Conservation (phyloP, 37 sponge, comb jelly and placozoan species). For the Axinella damicornis region DNA sequence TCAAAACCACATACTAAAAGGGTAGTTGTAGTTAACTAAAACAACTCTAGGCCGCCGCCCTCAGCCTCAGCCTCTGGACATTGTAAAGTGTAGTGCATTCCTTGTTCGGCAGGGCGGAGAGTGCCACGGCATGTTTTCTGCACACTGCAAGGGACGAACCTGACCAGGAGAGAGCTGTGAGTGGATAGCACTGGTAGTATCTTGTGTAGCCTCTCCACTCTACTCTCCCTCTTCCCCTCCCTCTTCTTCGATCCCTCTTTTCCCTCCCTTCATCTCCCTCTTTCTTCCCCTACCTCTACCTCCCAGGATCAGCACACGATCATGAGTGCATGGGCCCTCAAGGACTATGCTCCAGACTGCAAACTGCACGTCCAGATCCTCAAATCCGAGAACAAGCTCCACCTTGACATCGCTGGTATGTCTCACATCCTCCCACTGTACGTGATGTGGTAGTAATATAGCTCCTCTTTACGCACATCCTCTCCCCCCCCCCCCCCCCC, state of each 20-base stretch:
- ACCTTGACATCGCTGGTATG: slow-evolving; percentile 32
- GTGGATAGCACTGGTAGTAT: too few species aligned
- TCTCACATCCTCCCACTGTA: too few species aligned
- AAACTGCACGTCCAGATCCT: slow-evolving; percentile 79
- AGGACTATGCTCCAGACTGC: slow-evolving; percentile 40
- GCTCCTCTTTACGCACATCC: too few species aligned
- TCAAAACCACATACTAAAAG: too few species aligned
- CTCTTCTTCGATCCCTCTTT: not conserved
- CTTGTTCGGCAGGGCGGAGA: slow-evolving; percentile 5
- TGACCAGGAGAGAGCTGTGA: slow-evolving; percentile 64
- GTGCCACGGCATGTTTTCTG: slow-evolving; percentile 74
- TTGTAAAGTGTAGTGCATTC: too few species aligned
- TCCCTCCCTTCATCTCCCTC: not conserved
- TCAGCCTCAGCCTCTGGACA: too few species aligned
- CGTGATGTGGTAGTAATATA: too few species aligned
- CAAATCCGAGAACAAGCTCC: slow-evolving; percentile 63
- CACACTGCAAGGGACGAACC: slow-evolving; percentile 30
- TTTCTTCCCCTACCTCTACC: not conserved
- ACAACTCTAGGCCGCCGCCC: too few species aligned
- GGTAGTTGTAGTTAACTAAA: too few species aligned
- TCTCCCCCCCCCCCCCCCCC: too few species aligned
- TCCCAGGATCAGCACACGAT: slow-evolving; percentile 79
- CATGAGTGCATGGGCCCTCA: slow-evolving; percentile 76
- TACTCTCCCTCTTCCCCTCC: not conserved
- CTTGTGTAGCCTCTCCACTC: too few species aligned